Base-by-base conservation (phyloP, 1,140 invertebrate species). In the Dendrolimus kikuchii region DNA sequence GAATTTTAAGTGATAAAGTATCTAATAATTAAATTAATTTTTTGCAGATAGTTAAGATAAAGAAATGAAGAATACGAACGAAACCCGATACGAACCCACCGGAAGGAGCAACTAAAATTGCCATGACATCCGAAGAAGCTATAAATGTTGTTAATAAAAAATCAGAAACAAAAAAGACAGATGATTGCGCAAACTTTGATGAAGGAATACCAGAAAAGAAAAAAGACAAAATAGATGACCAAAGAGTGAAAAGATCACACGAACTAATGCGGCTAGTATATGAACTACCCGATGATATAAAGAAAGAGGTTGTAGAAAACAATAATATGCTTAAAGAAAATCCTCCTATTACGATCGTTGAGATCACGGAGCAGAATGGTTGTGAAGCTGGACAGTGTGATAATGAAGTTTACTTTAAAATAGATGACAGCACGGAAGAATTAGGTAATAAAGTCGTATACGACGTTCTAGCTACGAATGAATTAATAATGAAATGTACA, bases 261-360 rank as follows among this genome's bases (percentile, higher is more conserved):
- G 85, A 88, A 57, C 73, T 89, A n/a, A 86, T 88, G 76, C 73
- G 81, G 47, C 60, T 87, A 39, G 83, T 87, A 1, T 88, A 88
- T 51, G 86, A 88, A 62, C 57, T 87, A 49, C 86, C 85, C 7
- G 76, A 75, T 49, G 83, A 88, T 10, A 62, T 76, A 55, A 67
- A 57, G 49, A 76, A 46, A 56, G 64, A 62, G 42, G 53, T 64
- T 49, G 63, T 61, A 39, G 74, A 76, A 64, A 80, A 80, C 42
- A 79, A 75, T 66, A 81, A 79, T 46, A 82, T 86, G 80, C 59
- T 82, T 37, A 83, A 86, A 66, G 82, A 86, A 47, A 81, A 80
- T 66, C 82, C 82, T 65, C 80, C 82, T 43, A 78, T 86, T 51
- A 85, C 78, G 38, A 82, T 86, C 37, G 76, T 86, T 38, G 80